phyloP scores from a whole-genome alignment of 2,888 invertebrate species.

The Piscicola geometra region DNA sequence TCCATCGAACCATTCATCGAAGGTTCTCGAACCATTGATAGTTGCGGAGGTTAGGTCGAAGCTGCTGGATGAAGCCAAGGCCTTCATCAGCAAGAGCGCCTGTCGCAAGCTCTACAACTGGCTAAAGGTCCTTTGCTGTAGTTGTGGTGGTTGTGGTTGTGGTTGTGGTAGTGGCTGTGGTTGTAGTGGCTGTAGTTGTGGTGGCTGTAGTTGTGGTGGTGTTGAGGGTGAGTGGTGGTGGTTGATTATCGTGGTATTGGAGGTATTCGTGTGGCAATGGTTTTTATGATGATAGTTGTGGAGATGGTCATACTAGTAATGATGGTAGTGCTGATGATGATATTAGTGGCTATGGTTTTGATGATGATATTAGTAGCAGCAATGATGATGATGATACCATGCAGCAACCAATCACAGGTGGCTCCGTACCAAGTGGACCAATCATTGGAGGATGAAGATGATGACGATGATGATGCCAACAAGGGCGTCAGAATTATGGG shows the following conservation, averaged over 20 bases:
- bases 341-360: not conserved
- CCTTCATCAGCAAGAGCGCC: slow-evolving; percentile 62
- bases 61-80: slow-evolving; percentile 76
- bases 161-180: too few species aligned
- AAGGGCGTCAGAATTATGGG: slow-evolving; percentile 81
- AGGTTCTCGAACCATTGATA: slow-evolving; percentile 80
- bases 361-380: not conserved
- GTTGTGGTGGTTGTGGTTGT: too few species aligned
- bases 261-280: too few species aligned
- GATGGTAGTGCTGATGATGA: not conserved
- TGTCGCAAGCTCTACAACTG: slow-evolving; percentile 81
- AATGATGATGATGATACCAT: not conserved
- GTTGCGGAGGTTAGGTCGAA: slow-evolving; percentile 76
- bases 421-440: slow-evolving; percentile 77
- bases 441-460: slow-evolving; percentile 72
- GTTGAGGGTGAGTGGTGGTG: too few species aligned
- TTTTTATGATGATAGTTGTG: too few species aligned
- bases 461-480: slow-evolving; percentile 71
- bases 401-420: slow-evolving; percentile 50
- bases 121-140: too few species aligned
- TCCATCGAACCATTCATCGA: not conserved
- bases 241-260: too few species aligned
- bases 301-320: not conserved
- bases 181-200: too few species aligned
- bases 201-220: too few species aligned